phyloP scores from a whole-genome alignment of 2,797 vertebrate species.

The Anniella stebbinsi region DNA sequence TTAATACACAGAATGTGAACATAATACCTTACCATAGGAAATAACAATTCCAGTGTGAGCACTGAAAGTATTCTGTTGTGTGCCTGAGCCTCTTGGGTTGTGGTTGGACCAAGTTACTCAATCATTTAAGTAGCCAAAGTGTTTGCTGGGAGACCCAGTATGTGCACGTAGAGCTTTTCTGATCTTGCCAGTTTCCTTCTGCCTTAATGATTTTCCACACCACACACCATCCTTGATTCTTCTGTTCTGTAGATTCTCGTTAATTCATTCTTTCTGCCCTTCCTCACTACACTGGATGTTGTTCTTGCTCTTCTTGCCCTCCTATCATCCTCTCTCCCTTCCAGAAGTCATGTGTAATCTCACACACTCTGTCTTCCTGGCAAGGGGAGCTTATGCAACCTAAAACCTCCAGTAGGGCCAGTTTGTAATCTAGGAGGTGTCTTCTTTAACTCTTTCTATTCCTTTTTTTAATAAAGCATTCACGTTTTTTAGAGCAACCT shows the following conservation, averaged over 20 bases:
- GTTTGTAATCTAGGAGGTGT: not conserved
- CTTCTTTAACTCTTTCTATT: not conserved
- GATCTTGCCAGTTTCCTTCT: not conserved
- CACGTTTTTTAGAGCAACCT: not conserved
- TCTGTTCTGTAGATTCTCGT: not conserved
- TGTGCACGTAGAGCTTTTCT: not conserved
- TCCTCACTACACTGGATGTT: not conserved
- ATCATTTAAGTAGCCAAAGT: not conserved
- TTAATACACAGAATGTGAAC: not conserved
- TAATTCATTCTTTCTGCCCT: not conserved
- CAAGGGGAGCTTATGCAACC: not conserved
- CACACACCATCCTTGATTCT: not conserved
- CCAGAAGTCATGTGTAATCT: not conserved
- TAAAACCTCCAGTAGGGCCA: not conserved
- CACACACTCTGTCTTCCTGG: not conserved
- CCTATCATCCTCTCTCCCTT: not conserved
- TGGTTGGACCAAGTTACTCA: not conserved
- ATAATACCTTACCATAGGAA: not conserved
- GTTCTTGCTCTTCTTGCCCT: not conserved
- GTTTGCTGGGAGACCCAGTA: not conserved
- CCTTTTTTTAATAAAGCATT: not conserved
- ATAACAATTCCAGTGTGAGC: not conserved
- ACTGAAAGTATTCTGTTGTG: not conserved
- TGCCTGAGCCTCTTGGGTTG: not conserved
- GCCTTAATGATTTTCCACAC: not conserved